Percentiles rank a stretch among this genome's conserved stretches.
These are phyloP conservation scores for Xenops minutus DNA, from an alignment of 2,797 vertebrate genomes.

Conservation along the genomic window DNA sequence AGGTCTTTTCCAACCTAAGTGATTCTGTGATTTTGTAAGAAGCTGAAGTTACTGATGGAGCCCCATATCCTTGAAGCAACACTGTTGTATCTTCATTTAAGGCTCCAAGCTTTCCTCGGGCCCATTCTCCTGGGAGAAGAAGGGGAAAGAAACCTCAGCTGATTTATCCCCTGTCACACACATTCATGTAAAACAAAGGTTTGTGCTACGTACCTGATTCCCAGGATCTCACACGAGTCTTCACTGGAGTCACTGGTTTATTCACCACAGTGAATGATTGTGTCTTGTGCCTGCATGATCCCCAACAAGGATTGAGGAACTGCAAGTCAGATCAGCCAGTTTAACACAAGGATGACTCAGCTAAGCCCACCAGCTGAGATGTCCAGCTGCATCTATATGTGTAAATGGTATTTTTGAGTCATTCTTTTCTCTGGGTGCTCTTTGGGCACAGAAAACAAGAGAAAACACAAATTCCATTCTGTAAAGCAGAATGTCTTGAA, in stretches of 20 bases:
- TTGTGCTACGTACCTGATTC: not conserved
- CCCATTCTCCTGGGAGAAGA: not conserved
- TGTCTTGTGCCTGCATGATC: not conserved
- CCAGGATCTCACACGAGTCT: rapidly evolving
- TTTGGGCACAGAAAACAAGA: not conserved
- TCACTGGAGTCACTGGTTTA: not conserved
- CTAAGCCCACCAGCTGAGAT: not conserved
- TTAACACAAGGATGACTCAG: not conserved
- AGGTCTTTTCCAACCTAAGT: not conserved
- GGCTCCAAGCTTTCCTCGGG: not conserved
- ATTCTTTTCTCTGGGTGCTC: not conserved
- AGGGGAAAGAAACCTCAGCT: not conserved
- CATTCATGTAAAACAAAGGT: not conserved
- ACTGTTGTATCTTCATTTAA: not conserved
- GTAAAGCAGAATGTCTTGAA: not conserved
- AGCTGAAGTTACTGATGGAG: not conserved
- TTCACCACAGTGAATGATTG: not conserved
- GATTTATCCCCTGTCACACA: not conserved
- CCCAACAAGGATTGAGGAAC: not conserved
- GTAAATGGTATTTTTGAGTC: not conserved
- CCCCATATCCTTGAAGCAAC: not conserved
- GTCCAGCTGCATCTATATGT: not conserved
- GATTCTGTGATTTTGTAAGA: not conserved
- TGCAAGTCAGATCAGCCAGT: not conserved
- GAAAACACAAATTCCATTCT: not conserved